A percentile compares a stretch with the other conserved stretches of the same genome.
Conservation (phyloP, 2,113 vertebrate species). For the Nycticebus coucang region DNA sequence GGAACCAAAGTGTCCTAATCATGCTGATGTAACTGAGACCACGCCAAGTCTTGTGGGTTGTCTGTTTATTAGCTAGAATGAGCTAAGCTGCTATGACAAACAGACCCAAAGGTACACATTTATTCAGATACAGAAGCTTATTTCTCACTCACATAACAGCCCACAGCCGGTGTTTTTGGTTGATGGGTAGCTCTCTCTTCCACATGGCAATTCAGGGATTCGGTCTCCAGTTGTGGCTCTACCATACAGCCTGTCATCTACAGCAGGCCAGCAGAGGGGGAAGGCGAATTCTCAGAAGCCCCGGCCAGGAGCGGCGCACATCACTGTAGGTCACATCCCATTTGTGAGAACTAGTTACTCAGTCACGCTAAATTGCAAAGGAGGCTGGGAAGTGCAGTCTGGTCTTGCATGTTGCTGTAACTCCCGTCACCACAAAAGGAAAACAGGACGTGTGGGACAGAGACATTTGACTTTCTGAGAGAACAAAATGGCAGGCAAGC, state of each 20-base stretch:
- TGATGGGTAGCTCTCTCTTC: not conserved
- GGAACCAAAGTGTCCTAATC: not conserved
- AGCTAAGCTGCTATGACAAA: not conserved
- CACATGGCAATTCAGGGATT: not conserved
- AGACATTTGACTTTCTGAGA: not conserved
- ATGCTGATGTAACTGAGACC: not conserved
- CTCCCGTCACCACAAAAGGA: not conserved
- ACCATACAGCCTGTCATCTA: not conserved
- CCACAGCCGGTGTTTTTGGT: not conserved
- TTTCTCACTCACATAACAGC: not conserved
- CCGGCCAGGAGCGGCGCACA: too few relatives aligned
- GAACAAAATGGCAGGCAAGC: not conserved
- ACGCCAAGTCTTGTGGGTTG: not conserved
- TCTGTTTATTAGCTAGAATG: not conserved
- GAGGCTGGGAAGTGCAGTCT: not conserved
- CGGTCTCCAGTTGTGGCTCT: not conserved
- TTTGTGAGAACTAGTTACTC: not conserved
- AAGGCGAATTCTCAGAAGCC: not conserved
- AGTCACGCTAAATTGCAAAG: not conserved
- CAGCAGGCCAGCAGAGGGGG: not conserved
- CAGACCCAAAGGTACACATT: not conserved
- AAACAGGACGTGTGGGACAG: not conserved
- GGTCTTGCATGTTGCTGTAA: not conserved
- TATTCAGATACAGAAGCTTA: not conserved
- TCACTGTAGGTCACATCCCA: not conserved